Percentiles rank a stretch among this genome's conserved stretches.
phyloP scores from a whole-genome alignment of 2,797 vertebrate genomes.

The Xenopus petersii region DNA sequence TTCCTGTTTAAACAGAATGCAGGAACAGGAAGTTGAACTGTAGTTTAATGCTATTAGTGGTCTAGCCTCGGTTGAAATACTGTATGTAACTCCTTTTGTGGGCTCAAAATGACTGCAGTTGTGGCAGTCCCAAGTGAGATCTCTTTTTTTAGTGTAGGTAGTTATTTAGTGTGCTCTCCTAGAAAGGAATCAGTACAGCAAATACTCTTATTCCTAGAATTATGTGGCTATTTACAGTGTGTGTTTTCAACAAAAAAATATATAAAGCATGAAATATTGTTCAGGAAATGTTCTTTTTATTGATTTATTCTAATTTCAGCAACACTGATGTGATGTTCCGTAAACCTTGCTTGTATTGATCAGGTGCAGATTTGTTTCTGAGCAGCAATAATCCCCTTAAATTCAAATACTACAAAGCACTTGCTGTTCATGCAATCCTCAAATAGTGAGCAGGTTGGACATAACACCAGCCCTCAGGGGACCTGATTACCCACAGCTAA shows the following conservation, averaged over 20 bases:
- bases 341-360: conserved; percentile 12
- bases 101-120: too few relatives aligned
- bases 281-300: conserved; percentile 22
- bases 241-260: conserved; percentile 5
- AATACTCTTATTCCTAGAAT: too few relatives aligned
- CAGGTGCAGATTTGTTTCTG: background rate
- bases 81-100: too few relatives aligned
- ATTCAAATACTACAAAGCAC: background rate
- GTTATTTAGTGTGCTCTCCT: too few relatives aligned
- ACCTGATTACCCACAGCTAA: background rate
- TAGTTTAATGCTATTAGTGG: too few relatives aligned
- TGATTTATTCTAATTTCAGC: background rate
- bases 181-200: too few relatives aligned
- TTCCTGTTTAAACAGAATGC: too few relatives aligned
- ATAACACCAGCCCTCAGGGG: background rate
- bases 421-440: background rate
- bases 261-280: conserved; percentile 1
- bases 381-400: background rate
- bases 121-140: too few relatives aligned
- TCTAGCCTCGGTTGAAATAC: too few relatives aligned
- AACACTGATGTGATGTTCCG: conserved; percentile 33
- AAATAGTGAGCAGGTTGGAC: background rate
- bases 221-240: background rate
- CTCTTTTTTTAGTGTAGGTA: too few relatives aligned
- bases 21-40: too few relatives aligned